These are phyloP conservation scores for Papilio dardanus DNA, from an alignment of 1,140 invertebrate genomes.

Conservation along the genomic window DNA sequence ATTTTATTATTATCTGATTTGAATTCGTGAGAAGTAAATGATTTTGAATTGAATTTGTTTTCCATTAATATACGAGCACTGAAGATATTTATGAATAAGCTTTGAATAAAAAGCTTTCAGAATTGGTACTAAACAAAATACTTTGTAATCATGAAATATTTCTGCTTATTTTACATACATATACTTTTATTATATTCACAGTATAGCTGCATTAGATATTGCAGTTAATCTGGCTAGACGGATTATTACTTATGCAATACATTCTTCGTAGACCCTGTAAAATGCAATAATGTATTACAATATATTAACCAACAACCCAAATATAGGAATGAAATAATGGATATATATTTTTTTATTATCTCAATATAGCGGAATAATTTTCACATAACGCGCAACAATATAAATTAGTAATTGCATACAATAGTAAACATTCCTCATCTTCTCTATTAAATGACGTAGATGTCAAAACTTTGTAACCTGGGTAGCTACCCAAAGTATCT, in stretches of 20 bases:
- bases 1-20: conserved; percentile 2
- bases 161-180: no score
- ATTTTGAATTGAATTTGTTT: not conserved
- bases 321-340: not conserved
- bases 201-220: not conserved
- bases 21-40: not conserved
- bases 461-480: no score
- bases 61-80: not conserved
- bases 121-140: no score
- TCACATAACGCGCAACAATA: no score
- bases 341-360: no score
- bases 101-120: not conserved
- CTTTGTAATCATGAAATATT: no score
- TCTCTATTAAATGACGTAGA: no score
- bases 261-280: not conserved
- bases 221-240: not conserved
- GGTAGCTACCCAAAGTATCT: no score
- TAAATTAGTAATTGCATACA: no score
- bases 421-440: no score
- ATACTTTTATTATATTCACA: no score
- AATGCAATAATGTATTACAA: not conserved
- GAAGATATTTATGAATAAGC: not conserved
- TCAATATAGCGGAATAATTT: no score
- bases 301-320: not conserved
- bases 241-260: not conserved